A percentile compares a stretch with the other conserved stretches of the same genome.
Evolutionary conservation across 2,113 vertebrate species (phyloP).

Genomic region (Typhlomys cinereus): DNA sequence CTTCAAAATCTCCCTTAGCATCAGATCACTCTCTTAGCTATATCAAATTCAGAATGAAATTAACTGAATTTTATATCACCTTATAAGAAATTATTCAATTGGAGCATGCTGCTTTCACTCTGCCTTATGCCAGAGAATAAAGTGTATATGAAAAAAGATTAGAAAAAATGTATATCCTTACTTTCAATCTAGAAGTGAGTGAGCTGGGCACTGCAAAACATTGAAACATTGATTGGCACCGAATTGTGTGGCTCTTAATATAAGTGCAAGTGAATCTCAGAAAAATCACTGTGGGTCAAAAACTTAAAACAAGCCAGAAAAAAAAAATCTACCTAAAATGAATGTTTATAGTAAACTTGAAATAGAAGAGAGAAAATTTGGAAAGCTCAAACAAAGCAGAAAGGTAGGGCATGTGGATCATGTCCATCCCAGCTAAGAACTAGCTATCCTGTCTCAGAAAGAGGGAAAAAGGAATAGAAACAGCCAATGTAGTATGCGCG

Average conservation of each 20-base stretch:
- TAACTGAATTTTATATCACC: constrained; percentile 13
- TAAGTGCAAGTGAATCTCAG: constrained; percentile 33
- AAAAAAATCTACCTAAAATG: neutral
- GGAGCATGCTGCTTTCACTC: constrained; percentile 13
- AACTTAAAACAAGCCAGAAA: neutral
- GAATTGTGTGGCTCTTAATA: neutral
- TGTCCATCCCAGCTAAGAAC: no score
- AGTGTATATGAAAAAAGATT: neutral
- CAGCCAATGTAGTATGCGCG: no score
- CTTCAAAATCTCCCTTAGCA: neutral
- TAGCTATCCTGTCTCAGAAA: no score
- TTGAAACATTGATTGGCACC: constrained; percentile 6
- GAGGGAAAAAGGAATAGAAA: no score
- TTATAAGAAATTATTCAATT: neutral
- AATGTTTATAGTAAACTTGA: neutral
- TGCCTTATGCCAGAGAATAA: neutral
- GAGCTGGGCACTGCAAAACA: neutral
- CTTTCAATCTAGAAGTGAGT: neutral
- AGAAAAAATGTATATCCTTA: constrained; percentile 10
- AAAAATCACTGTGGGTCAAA: neutral
- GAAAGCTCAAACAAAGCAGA: neutral
- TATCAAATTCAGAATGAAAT: constrained; percentile 9
- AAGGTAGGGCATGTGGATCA: neutral
- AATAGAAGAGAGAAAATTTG: neutral
- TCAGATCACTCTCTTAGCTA: neutral